A percentile compares a stretch with the other conserved stretches of the same genome.
phyloP scores from a whole-genome alignment of 2,113 vertebrate genomes.

The Pedionomus torquatus region DNA sequence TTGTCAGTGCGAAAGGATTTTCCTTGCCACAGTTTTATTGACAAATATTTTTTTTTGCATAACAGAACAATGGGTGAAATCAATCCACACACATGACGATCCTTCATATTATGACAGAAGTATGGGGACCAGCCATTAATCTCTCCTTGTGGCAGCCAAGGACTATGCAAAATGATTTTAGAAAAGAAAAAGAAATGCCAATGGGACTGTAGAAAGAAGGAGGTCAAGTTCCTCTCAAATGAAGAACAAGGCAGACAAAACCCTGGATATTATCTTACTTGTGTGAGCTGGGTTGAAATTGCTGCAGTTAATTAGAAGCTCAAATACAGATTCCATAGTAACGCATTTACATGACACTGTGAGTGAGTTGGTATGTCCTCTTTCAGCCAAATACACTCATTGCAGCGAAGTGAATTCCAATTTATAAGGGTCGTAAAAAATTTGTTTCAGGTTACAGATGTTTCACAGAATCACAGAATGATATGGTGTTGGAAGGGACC shows the following conservation, averaged over 20 bases:
- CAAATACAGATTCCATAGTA: background rate
- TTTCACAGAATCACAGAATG: no score
- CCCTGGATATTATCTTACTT: background rate
- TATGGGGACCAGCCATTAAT: conserved; percentile 31
- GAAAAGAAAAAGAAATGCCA: background rate
- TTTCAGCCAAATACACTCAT: no score
- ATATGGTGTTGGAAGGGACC: no score
- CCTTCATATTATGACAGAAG: conserved; percentile 4
- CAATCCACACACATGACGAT: background rate
- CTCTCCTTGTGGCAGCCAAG: conserved; percentile 4
- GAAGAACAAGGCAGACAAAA: background rate
- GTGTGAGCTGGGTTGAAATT: background rate
- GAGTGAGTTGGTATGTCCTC: background rate
- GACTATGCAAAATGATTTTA: conserved; percentile 1
- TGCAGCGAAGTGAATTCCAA: no score
- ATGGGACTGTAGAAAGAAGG: background rate
- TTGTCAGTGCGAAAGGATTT: conserved; percentile 24
- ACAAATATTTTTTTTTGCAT: conserved; percentile 55
- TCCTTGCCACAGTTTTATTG: conserved; percentile 44
- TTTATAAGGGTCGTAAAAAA: no score
- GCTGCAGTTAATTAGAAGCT: background rate
- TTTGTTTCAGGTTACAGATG: no score
- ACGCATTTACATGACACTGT: background rate
- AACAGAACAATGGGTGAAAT: conserved; percentile 15
- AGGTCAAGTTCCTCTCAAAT: background rate